A percentile compares a stretch with the other conserved stretches of the same genome.
phyloP scores from a whole-genome alignment of 64 coral and sea anemone genomes.

The Montipora efflorescens region DNA sequence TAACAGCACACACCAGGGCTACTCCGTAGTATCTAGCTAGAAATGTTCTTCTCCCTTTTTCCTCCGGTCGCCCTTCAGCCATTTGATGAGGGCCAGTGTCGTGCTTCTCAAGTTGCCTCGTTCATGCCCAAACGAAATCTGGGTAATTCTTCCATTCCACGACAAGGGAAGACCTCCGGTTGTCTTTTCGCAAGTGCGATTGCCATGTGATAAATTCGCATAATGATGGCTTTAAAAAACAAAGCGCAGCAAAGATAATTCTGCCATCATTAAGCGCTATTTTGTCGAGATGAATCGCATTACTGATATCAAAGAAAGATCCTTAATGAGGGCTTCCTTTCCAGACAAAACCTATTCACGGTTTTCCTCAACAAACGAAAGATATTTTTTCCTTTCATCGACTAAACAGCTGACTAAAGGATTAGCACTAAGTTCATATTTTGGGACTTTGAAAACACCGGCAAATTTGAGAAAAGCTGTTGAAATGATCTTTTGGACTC shows the following conservation, averaged over 20 bases:
- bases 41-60: too few species aligned
- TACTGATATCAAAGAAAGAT: slow-evolving; percentile 61
- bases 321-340: slow-evolving; percentile 74
- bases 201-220: slow-evolving; percentile 5
- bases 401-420: neutral
- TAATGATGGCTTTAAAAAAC: slow-evolving; percentile 48
- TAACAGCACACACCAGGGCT: too few species aligned
- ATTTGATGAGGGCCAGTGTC: too few species aligned
- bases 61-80: too few species aligned
- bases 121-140: too few species aligned
- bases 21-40: too few species aligned
- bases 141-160: too few species aligned
- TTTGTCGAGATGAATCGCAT: slow-evolving; percentile 74
- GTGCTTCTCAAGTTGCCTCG: too few species aligned
- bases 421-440: neutral
- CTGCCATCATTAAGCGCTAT: slow-evolving; percentile 73
- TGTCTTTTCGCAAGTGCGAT: too few species aligned
- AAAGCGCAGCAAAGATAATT: slow-evolving; percentile 58
- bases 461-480: neutral
- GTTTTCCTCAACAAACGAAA: slow-evolving; percentile 64
- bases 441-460: neutral
- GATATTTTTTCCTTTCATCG: slow-evolving; percentile 21
- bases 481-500: neutral
- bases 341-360: slow-evolving; percentile 67
- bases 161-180: too few species aligned